A percentile compares a stretch with the other conserved stretches of the same genome.
phyloP scores from a whole-genome alignment of 2,888 invertebrate species.

The Mythimna pallens region DNA sequence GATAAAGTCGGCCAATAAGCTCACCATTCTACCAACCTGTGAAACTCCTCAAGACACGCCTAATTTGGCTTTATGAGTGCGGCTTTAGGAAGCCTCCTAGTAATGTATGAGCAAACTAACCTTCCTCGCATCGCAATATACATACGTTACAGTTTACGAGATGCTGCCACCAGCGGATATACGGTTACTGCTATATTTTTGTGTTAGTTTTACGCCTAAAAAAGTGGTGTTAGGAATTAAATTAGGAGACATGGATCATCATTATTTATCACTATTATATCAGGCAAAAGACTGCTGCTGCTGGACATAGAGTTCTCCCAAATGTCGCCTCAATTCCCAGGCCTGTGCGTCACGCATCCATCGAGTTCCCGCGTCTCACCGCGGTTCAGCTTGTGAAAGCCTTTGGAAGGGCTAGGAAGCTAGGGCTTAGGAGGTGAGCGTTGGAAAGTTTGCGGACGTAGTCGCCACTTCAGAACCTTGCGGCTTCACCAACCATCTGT shows the following conservation, averaged over 20 bases:
- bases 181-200: conserved; percentile 51
- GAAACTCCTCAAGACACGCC: conserved; percentile 74
- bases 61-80: conserved; percentile 85
- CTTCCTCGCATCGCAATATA: conserved; percentile 67
- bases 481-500: too few species aligned
- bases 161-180: conserved; percentile 43
- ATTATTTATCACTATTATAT: too few species aligned
- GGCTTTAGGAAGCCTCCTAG: conserved; percentile 72
- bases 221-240: conserved; percentile 9
- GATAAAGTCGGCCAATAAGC: conserved; percentile 20
- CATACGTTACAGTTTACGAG: conserved; percentile 70
- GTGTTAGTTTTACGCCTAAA: conserved; percentile 38
- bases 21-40: conserved; percentile 46
- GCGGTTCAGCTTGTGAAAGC: too few species aligned
- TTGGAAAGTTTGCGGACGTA: too few species aligned
- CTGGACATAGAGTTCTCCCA: too few species aligned
- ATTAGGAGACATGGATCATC: background rate
- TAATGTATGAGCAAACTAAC: conserved; percentile 78
- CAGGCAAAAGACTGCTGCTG: too few species aligned
- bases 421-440: too few species aligned
- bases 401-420: too few species aligned
- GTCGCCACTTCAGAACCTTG: too few species aligned
- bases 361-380: too few species aligned
- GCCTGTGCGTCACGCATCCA: too few species aligned
- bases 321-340: too few species aligned